Percentiles rank a stretch among this genome's conserved stretches.
Conservation (phyloP, 2,797 vertebrate genomes). For the Myiotriccus ornatus region DNA sequence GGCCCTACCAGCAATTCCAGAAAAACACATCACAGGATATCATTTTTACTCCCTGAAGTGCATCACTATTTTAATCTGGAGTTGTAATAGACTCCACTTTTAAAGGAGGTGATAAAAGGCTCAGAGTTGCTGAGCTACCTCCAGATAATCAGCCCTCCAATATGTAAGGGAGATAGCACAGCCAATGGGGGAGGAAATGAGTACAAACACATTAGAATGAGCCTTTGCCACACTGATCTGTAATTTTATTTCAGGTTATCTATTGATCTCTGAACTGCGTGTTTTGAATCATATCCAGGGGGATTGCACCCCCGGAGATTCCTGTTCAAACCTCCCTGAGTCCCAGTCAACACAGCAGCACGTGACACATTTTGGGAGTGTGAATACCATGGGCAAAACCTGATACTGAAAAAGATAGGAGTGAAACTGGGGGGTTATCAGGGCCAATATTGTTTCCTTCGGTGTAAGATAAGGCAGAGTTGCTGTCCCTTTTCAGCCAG, state of each 20-base stretch:
- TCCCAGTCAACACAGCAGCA: background rate
- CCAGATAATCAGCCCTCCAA: slow-evolving; percentile 20
- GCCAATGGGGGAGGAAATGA: background rate
- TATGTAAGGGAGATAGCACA: background rate
- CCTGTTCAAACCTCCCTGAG: background rate
- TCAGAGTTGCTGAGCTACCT: background rate
- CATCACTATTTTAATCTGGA: slow-evolving; percentile 27
- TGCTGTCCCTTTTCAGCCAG: background rate
- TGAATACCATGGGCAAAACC: background rate
- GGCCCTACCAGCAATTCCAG: background rate
- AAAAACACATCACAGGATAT: slow-evolving; percentile 7
- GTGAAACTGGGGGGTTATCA: background rate
- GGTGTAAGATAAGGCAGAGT: background rate
- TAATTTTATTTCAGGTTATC: background rate
- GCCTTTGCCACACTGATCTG: background rate
- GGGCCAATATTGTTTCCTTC: background rate
- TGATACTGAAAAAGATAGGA: background rate
- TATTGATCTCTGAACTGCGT: background rate
- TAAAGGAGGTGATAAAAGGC: slow-evolving; percentile 32
- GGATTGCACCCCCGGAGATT: background rate
- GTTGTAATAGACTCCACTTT: slow-evolving; percentile 47
- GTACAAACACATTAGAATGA: background rate
- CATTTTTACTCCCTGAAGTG: slow-evolving; percentile 5
- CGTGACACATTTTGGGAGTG: background rate
- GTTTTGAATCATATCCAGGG: background rate